Conservation (phyloP, 2,888 invertebrate genomes). For the Tridacna gigas region DNA sequence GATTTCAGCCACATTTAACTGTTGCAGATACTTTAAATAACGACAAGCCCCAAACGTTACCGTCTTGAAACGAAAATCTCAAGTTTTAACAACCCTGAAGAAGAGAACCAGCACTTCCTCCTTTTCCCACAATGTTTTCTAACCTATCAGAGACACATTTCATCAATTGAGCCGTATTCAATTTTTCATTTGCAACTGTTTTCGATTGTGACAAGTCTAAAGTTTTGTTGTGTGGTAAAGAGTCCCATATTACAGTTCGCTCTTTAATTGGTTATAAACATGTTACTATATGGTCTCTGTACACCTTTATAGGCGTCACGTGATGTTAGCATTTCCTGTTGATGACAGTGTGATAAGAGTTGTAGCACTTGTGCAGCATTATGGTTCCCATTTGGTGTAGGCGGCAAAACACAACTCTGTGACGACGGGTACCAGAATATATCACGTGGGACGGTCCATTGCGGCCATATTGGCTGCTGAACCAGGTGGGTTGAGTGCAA, state of each 20-base stretch:
- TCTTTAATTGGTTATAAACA: neutral
- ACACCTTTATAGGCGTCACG: constrained; percentile 20
- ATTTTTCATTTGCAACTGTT: neutral
- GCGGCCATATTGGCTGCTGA: constrained; percentile 51
- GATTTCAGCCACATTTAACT: too few relatives aligned
- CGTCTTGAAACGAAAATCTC: too few relatives aligned
- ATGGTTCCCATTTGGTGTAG: constrained; percentile 34
- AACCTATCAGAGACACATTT: too few relatives aligned
- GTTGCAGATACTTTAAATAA: too few relatives aligned
- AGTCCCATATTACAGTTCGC: neutral
- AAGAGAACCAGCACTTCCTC: neutral
- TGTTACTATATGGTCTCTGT: constrained; percentile 22
- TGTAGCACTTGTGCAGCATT: constrained; percentile 55
- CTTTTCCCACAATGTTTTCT: neutral
- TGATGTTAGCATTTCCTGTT: constrained; percentile 34
- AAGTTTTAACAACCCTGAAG: too few relatives aligned
- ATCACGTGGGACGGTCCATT: constrained; percentile 50
- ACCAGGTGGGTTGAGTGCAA: neutral
- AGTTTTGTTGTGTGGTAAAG: neutral
- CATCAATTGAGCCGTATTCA: too few relatives aligned
- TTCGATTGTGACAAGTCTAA: neutral
- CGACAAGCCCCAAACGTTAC: too few relatives aligned
- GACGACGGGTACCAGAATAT: constrained; percentile 44
- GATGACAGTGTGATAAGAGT: constrained; percentile 53
- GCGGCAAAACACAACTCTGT: constrained; percentile 22